Conservation (phyloP, 2,888 invertebrate genomes). For the Drosophila rubida region DNA sequence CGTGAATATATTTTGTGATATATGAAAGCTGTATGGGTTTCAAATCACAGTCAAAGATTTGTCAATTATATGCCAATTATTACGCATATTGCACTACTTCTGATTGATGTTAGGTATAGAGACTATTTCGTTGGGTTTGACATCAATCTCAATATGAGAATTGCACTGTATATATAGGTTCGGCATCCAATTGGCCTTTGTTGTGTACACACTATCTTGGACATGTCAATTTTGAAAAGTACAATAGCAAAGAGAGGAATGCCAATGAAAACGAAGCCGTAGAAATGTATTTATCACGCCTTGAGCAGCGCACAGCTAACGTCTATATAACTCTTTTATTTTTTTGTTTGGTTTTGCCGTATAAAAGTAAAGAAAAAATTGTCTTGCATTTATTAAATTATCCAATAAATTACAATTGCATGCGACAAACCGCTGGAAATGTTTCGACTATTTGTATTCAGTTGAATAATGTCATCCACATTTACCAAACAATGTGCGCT, state of each 20-base stretch:
- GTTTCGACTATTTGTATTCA: slow-evolving; percentile 26
- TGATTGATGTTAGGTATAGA: background rate
- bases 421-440: slow-evolving; percentile 35
- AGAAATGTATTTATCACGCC: slow-evolving; percentile 79
- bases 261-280: slow-evolving; percentile 78
- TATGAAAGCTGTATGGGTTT: background rate
- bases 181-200: slow-evolving; percentile 29
- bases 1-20: slow-evolving; percentile 10
- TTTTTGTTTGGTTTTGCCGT: slow-evolving; percentile 57
- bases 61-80: slow-evolving; percentile 34
- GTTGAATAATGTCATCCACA: slow-evolving; percentile 50
- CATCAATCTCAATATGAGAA: background rate
- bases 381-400: slow-evolving; percentile 56
- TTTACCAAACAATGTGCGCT: slow-evolving; percentile 56
- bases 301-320: slow-evolving; percentile 66
- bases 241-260: slow-evolving; percentile 63
- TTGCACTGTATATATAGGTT: slow-evolving; percentile 20
- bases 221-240: slow-evolving; percentile 72
- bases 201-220: slow-evolving; percentile 34
- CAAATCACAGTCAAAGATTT: slow-evolving; percentile 27
- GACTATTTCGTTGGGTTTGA: background rate
- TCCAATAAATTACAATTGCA: slow-evolving; percentile 44
- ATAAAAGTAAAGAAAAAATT: slow-evolving; percentile 44
- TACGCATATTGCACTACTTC: slow-evolving; percentile 7
- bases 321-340: slow-evolving; percentile 67